A percentile compares a stretch with the other conserved stretches of the same genome.
These are phyloP conservation scores for Sminthurides aquaticus DNA, from an alignment of 2,888 invertebrate genomes.

Conservation along the genomic window DNA sequence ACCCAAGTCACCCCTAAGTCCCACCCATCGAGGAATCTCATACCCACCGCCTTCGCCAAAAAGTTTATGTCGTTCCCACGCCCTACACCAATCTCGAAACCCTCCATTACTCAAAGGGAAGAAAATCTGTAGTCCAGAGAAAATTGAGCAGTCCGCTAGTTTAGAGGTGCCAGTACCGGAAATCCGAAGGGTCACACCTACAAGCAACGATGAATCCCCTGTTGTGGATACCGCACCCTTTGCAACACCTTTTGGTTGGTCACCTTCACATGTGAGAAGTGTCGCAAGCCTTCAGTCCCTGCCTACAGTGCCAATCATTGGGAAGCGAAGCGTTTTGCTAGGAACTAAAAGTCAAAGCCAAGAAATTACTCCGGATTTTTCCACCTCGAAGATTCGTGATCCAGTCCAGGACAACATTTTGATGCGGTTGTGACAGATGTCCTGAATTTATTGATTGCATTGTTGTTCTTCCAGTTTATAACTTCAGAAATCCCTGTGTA, in stretches of 20 bases:
- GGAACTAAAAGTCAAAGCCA: background rate
- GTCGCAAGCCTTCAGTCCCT: background rate
- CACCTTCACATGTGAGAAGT: background rate
- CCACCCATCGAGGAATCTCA: slow-evolving; percentile 57
- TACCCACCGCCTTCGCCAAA: slow-evolving; percentile 73
- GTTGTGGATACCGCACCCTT: slow-evolving; percentile 13
- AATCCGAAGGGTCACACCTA: slow-evolving; percentile 45
- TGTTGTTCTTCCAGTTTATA: too few species aligned
- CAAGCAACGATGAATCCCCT: slow-evolving; percentile 39
- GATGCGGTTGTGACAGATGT: background rate
- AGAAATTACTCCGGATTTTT: background rate
- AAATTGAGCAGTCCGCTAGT: slow-evolving; percentile 41
- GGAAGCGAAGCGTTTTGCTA: background rate
- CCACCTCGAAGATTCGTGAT: background rate
- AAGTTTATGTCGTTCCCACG: slow-evolving; percentile 43
- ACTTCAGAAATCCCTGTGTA: too few species aligned
- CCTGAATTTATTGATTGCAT: too few species aligned
- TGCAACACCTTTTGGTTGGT: background rate
- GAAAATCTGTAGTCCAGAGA: slow-evolving; percentile 42
- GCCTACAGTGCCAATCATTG: background rate
- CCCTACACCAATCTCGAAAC: slow-evolving; percentile 48
- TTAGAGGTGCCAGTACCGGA: slow-evolving; percentile 52
- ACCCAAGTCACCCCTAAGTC: slow-evolving; percentile 47
- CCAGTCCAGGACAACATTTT: background rate
- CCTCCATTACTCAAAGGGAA: slow-evolving; percentile 75